These are phyloP conservation scores for Mallotus villosus DNA, from an alignment of 2,797 vertebrate genomes.

Conservation along the genomic window DNA sequence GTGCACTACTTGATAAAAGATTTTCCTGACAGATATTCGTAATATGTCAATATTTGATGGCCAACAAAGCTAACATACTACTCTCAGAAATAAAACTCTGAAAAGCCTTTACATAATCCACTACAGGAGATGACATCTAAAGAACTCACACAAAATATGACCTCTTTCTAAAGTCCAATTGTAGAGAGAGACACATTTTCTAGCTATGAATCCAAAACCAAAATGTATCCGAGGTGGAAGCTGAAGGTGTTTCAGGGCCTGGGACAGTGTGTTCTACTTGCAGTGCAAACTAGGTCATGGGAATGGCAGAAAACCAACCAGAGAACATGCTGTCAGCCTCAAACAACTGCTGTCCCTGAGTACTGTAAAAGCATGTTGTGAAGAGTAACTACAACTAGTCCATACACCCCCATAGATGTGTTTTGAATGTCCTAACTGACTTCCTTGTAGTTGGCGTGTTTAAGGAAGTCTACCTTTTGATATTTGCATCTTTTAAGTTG, in stretches of 20 bases:
- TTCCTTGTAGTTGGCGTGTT: too few relatives aligned
- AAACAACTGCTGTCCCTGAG: not conserved
- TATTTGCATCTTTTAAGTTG: too few relatives aligned
- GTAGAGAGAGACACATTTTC: not conserved
- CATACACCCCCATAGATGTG: not conserved
- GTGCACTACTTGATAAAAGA: too few relatives aligned
- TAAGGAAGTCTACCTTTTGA: too few relatives aligned
- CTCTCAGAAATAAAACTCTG: not conserved
- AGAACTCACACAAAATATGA: not conserved
- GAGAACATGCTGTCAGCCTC: not conserved
- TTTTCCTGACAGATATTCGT: too few relatives aligned
- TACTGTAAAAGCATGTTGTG: not conserved
- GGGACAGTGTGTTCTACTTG: not conserved
- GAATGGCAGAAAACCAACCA: not conserved
- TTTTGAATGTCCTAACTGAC: too few relatives aligned
- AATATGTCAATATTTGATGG: not conserved
- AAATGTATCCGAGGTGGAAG: not conserved
- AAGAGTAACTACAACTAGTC: not conserved
- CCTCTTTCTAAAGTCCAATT: not conserved
- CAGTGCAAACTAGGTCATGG: slow-evolving; percentile 26
- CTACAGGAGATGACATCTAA: not conserved
- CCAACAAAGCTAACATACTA: not conserved
- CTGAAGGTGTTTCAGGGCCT: not conserved
- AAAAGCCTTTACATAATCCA: not conserved
- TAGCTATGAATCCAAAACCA: not conserved